phyloP scores from a whole-genome alignment of 2,113 vertebrate genomes.

The Salvelinus fontinalis region DNA sequence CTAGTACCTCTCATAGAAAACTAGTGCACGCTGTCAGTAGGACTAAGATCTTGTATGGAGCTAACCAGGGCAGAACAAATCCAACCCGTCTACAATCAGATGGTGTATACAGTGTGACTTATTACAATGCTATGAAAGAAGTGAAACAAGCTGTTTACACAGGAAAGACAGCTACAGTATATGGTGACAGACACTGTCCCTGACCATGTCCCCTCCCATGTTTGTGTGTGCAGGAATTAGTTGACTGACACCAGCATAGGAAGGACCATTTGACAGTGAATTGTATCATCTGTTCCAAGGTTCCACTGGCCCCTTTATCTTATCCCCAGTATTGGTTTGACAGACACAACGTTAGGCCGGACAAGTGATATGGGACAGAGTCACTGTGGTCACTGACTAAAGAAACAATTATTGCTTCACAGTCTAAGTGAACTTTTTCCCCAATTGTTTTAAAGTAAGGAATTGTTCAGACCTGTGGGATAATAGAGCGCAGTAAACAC shows the following conservation, averaged over 20 bases:
- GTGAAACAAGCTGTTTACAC: too few relatives aligned
- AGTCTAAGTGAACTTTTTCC: too few relatives aligned
- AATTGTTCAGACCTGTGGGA: neutral
- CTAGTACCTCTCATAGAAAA: too few relatives aligned
- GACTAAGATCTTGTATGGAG: too few relatives aligned
- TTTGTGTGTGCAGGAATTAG: neutral
- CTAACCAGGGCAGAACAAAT: too few relatives aligned
- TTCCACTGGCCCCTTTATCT: neutral
- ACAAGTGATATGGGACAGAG: neutral
- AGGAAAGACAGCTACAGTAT: neutral
- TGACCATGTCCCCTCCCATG: neutral
- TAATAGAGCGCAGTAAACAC: neutral
- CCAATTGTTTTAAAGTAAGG: neutral
- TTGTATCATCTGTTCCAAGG: neutral
- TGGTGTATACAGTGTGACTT: too few relatives aligned
- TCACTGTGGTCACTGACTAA: neutral
- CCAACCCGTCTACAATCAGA: too few relatives aligned
- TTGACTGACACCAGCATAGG: neutral
- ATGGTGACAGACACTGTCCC: neutral
- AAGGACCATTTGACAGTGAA: neutral
- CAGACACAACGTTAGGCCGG: neutral
- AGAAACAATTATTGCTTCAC: neutral
- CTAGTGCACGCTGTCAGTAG: too few relatives aligned
- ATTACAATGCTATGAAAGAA: too few relatives aligned
- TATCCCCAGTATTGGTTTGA: neutral